Percentiles rank a stretch among this genome's conserved stretches.
phyloP scores from a whole-genome alignment of 2,888 invertebrate genomes.

The Clepsis dumicolana region DNA sequence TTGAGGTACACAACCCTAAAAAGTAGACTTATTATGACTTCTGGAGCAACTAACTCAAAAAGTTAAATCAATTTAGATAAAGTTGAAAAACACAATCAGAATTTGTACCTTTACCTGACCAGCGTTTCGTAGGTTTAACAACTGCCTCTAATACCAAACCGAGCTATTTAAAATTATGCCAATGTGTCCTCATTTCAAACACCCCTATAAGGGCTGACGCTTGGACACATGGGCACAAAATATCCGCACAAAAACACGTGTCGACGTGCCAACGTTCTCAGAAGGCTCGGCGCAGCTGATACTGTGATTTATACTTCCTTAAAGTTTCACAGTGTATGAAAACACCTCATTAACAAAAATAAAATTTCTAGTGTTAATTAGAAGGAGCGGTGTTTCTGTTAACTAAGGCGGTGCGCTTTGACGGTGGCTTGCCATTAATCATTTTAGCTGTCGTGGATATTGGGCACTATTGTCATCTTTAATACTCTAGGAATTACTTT shows the following conservation, averaged over 20 bases:
- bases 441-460: not conserved
- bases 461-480: too few relatives aligned
- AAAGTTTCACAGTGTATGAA: slow-evolving; percentile 13
- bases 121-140: too few relatives aligned
- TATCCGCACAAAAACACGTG: slow-evolving; percentile 38
- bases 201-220: slow-evolving; percentile 22
- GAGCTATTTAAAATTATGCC: slow-evolving; percentile 17
- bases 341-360: slow-evolving; percentile 32
- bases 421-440: not conserved
- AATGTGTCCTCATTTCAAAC: slow-evolving; percentile 27
- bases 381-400: slow-evolving; percentile 18
- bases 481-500: too few relatives aligned
- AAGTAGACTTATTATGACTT: too few relatives aligned
- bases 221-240: slow-evolving; percentile 19
- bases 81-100: too few relatives aligned
- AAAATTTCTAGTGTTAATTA: slow-evolving; percentile 28
- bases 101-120: too few relatives aligned
- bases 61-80: too few relatives aligned
- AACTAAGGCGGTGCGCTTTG: not conserved
- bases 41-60: too few relatives aligned
- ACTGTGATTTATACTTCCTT: slow-evolving; percentile 38
- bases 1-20: too few relatives aligned
- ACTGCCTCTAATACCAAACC: not conserved
- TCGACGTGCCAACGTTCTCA: slow-evolving; percentile 34
- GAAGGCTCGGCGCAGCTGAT: not conserved